These are phyloP conservation scores for Pocillopora verrucosa DNA, from an alignment of 64 coral and sea anemone species.

Conservation along the genomic window DNA sequence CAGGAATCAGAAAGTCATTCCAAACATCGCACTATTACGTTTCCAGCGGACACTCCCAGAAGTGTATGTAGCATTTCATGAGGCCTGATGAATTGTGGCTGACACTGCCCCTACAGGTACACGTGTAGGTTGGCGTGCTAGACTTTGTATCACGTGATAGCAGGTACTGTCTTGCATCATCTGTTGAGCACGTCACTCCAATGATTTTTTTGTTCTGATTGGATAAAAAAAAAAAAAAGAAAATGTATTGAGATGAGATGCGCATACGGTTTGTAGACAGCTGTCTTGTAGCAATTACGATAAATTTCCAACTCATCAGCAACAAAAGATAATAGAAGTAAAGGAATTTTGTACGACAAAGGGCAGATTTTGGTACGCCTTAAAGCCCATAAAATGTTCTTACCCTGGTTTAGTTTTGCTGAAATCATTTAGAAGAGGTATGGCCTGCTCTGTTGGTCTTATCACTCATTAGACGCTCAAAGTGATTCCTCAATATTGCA, in stretches of 20 bases:
- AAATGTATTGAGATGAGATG: background rate
- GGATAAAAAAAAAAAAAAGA: background rate
- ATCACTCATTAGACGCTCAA: no score
- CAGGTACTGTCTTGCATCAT: constrained; percentile 23
- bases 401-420: no score
- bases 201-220: constrained; percentile 10
- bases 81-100: constrained; percentile 15
- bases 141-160: background rate
- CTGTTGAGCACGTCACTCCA: constrained; percentile 22
- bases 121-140: background rate
- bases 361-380: no score
- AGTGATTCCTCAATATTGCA: no score
- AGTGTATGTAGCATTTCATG: constrained; percentile 41
- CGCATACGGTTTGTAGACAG: background rate
- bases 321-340: no score
- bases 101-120: constrained; percentile 29
- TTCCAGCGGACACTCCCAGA: constrained; percentile 31
- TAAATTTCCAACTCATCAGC: no score
- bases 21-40: background rate
- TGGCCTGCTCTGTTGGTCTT: no score
- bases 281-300: no score
- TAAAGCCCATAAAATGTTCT: no score
- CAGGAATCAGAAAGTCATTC: no score
- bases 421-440: no score
- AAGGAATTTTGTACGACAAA: no score